Evolutionary conservation across 2,113 vertebrate species (phyloP), one percentile per base, ranked within the genome.

Genomic region (Agelaius tricolor): DNA sequence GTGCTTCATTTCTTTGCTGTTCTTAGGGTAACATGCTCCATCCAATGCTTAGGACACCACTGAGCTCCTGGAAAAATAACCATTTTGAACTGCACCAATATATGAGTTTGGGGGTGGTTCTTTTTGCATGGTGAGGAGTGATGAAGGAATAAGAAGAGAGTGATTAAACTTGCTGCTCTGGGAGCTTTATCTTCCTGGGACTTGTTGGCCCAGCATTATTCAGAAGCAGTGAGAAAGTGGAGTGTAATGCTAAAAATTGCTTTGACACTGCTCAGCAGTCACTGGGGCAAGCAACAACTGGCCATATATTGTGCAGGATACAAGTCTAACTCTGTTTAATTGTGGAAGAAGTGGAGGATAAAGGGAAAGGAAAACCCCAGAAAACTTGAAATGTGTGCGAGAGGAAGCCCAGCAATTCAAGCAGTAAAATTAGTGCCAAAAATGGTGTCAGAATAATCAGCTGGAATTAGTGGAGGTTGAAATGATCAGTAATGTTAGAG

Each of bases 51-150:
- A 46, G 35, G 30, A 43, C 44, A 57, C 15, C 33, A 24, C 35
- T 35, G 23, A 57, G 39, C 26, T 80, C 58, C 76, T 80, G 55
- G 37, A 27, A 74, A 61, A 94, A 63, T 2, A 68, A 16, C 11
- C 10, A 7, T 47, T 81, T 67, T 43, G 33, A 88, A 11, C 14
- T 8, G 23, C 51, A 55, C 8, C 6, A 13, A 2, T 74, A 18
- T 10, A 6, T 11, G 12, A 16, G 4, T 41, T 71, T 49, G 41
- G 37, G 21, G 4, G 0, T 4, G 6, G 9, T 18, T 15, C 18
- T n/a, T n/a, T 79, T 49, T n/a, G 7, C 5, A 1, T 15, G 15
- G 20, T 30, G 21, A 15, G 12, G 35, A 43, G 24, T 10, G 20
- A 3, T 37, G 15, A 47, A 59, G 47, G 14, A 63, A 77, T 46